phyloP scores from a whole-genome alignment of 2,113 vertebrate genomes.

The Pleuronectes platessa region DNA sequence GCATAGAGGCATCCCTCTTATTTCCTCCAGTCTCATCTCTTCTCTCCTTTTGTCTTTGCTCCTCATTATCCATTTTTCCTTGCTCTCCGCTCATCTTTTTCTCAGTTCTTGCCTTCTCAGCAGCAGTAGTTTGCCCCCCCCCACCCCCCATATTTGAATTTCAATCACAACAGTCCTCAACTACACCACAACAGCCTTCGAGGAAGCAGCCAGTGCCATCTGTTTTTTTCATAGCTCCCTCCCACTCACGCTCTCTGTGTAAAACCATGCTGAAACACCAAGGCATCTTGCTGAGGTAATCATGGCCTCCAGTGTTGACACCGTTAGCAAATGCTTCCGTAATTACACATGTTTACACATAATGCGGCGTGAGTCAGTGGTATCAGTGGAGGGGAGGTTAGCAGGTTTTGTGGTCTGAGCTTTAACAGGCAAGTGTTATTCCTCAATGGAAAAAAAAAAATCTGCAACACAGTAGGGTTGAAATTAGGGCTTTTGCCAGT shows the following conservation, averaged over 20 bases:
- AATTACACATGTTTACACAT: constrained; percentile 55
- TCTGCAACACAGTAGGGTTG: not conserved
- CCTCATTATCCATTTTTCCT: constrained; percentile 1
- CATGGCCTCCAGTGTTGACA: constrained; percentile 46
- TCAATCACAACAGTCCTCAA: constrained; percentile 59
- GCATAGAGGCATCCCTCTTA: constrained; percentile 45
- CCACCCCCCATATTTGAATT: constrained; percentile 49
- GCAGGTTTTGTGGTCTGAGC: constrained; percentile 13
- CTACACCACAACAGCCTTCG: constrained; percentile 72
- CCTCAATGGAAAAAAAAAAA: not conserved
- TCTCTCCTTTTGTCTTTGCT: not conserved
- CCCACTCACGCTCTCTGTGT: constrained; percentile 57
- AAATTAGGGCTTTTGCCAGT: not conserved
- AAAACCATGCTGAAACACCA: constrained; percentile 56
- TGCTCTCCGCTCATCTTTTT: not conserved
- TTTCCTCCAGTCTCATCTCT: constrained; percentile 44
- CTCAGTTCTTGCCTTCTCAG: constrained; percentile 13
- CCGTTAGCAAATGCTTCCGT: constrained; percentile 45
- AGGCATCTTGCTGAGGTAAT: constrained; percentile 75
- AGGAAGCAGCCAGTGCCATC: constrained; percentile 60
- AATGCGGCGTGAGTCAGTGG: constrained; percentile 45
- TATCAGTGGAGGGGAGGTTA: constrained; percentile 17
- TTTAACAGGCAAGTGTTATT: not conserved
- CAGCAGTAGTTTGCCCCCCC: not conserved
- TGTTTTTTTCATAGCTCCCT: constrained; percentile 61